A percentile compares a stretch with the other conserved stretches of the same genome.
phyloP scores from a whole-genome alignment of 2,888 invertebrate species.

The Synergus laeviventris region DNA sequence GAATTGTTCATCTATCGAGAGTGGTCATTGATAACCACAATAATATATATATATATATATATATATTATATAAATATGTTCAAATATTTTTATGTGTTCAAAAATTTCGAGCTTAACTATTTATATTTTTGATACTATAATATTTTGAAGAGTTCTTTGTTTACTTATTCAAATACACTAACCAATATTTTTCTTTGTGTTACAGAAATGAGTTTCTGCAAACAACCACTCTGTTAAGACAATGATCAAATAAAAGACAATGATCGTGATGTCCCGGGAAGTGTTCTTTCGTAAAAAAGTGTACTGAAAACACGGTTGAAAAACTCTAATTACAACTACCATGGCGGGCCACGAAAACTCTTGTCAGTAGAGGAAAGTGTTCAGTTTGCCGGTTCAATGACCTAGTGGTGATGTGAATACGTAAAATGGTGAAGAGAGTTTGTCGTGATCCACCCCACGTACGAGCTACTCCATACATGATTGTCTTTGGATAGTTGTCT shows the following conservation, averaged over 20 bases:
- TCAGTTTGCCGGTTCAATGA: not conserved
- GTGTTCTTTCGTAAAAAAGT: not conserved
- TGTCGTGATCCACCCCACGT: conserved; percentile 29
- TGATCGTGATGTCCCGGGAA: not conserved
- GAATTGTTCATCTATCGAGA: conserved; percentile 21
- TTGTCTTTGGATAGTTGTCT: conserved; percentile 53
- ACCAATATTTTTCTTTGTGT: conserved; percentile 5
- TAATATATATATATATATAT: not conserved
- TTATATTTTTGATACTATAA: too few relatives aligned
- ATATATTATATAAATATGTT: too few relatives aligned
- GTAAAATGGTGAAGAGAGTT: conserved; percentile 31
- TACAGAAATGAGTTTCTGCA: conserved; percentile 24
- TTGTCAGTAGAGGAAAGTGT: not conserved
- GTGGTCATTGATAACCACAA: conserved; percentile 2
- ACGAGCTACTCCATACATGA: conserved; percentile 44
- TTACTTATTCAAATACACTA: not conserved
- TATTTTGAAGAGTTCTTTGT: too few relatives aligned
- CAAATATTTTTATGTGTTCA: too few relatives aligned
- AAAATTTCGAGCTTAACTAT: too few relatives aligned
- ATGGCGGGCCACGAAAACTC: not conserved
- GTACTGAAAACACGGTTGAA: not conserved
- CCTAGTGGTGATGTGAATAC: not conserved
- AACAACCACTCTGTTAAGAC: not conserved
- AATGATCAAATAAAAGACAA: not conserved
- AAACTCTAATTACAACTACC: not conserved